These are phyloP conservation scores for Cebidichthys violaceus DNA, from an alignment of 2,113 vertebrate species.

Conservation along the genomic window DNA sequence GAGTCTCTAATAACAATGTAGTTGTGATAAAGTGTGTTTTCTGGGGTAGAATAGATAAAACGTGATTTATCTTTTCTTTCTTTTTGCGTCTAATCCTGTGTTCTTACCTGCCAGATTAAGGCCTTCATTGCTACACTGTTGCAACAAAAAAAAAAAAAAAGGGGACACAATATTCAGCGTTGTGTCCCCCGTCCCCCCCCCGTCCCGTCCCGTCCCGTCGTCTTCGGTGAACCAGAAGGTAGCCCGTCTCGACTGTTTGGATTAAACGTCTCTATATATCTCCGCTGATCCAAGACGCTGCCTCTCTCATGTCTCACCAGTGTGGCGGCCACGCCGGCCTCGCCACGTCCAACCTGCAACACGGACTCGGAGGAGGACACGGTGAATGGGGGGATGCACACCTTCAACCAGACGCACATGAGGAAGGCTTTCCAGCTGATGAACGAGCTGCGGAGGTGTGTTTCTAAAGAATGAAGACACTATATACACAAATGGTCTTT, in stretches of 20 bases:
- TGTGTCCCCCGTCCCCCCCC: neutral
- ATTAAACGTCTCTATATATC: conserved; percentile 7
- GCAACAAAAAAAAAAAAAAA: neutral
- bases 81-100: neutral
- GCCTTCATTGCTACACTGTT: neutral
- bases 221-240: neutral
- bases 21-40: neutral
- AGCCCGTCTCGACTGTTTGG: neutral
- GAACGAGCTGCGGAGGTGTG: conserved; percentile 94
- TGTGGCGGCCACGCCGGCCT: conserved; percentile 65
- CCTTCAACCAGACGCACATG: conserved; percentile 92
- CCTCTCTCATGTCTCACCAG: conserved; percentile 68
- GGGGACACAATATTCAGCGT: too few relatives aligned
- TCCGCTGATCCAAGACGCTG: conserved; percentile 42
- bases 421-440: conserved; percentile 96
- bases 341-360: conserved; percentile 54
- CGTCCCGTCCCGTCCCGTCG: neutral
- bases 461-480: neutral
- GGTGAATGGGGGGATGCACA: conserved; percentile 86
- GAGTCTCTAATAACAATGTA: neutral
- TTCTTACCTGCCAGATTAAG: neutral
- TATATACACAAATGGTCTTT: neutral
- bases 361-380: conserved; percentile 87
- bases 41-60: neutral
- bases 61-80: neutral